Evolutionary conservation across 2,888 invertebrate species (phyloP).

Genomic region (Timema cristinae): DNA sequence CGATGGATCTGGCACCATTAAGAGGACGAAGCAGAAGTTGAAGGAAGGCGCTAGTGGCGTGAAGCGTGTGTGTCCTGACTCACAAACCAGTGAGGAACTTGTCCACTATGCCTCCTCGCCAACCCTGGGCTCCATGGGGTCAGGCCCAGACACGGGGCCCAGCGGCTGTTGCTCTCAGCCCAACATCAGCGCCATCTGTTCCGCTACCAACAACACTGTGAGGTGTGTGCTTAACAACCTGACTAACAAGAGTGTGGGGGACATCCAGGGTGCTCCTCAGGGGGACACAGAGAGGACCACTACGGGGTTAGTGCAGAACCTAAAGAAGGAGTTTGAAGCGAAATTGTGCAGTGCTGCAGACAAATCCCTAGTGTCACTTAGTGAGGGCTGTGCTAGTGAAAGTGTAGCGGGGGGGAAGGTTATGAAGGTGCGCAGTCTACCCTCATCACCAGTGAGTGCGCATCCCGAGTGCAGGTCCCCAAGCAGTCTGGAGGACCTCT

Average conservation of each 20-base stretch:
- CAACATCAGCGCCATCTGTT: slow-evolving; percentile 27
- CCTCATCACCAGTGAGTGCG: slow-evolving; percentile 61
- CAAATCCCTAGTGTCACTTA: slow-evolving; percentile 15
- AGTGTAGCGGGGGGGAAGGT: slow-evolving; percentile 30
- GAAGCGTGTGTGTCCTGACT: slow-evolving; percentile 33
- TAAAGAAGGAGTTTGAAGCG: slow-evolving; percentile 86
- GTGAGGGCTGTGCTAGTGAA: slow-evolving; percentile 21
- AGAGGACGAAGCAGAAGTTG: slow-evolving; percentile 60
- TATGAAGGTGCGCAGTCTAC: slow-evolving; percentile 52
- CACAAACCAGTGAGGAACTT: slow-evolving; percentile 21
- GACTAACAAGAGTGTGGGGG: too few relatives aligned
- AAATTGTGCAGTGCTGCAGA: slow-evolving; percentile 48
- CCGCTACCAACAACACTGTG: slow-evolving; percentile 29
- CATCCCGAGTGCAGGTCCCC: slow-evolving; percentile 45
- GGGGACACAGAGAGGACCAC: slow-evolving; percentile 46
- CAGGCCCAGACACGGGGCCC: slow-evolving; percentile 36
- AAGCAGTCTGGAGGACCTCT: slow-evolving; percentile 55
- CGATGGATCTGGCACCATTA: slow-evolving; percentile 58
- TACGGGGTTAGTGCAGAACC: slow-evolving; percentile 75
- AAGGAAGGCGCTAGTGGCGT: slow-evolving; percentile 54
- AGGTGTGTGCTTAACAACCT: slow-evolving; percentile 30
- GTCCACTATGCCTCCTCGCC: slow-evolving; percentile 43
- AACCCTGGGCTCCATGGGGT: slow-evolving; percentile 34
- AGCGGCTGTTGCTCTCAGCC: slow-evolving; percentile 32
- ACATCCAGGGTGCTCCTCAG: slow-evolving; percentile 50